Evolutionary conservation across 2,797 vertebrate genomes (phyloP).

Genomic region (Leptatherina wallacei): DNA sequence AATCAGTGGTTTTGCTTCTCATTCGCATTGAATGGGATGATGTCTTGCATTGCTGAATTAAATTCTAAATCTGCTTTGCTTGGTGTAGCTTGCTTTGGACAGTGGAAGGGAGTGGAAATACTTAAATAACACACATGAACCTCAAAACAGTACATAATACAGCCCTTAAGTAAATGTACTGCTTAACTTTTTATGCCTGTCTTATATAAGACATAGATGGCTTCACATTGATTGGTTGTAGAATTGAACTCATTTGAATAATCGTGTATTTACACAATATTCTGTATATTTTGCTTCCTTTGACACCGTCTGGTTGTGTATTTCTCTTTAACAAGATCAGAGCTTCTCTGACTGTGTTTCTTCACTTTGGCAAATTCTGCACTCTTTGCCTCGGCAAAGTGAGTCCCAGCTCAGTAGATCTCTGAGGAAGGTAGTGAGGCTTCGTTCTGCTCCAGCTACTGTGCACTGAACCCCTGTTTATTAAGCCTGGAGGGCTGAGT

Average conservation of each 20-base stretch:
- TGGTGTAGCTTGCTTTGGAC: too few relatives aligned
- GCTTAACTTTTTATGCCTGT: too few relatives aligned
- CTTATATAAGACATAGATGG: neutral
- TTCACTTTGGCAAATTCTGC: conserved; percentile 35
- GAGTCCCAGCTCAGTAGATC: conserved; percentile 50
- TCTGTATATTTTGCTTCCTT: conserved; percentile 16
- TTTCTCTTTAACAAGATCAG: conserved; percentile 25
- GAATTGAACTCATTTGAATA: neutral
- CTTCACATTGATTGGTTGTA: neutral
- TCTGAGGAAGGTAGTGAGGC: conserved; percentile 45
- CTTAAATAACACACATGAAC: too few relatives aligned
- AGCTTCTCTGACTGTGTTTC: conserved; percentile 5
- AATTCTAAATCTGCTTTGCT: too few relatives aligned
- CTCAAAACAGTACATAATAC: too few relatives aligned
- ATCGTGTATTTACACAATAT: neutral
- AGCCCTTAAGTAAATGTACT: too few relatives aligned
- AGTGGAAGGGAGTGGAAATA: too few relatives aligned
- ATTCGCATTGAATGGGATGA: too few relatives aligned
- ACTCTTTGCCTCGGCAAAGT: conserved; percentile 18
- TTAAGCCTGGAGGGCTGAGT: conserved; percentile 44
- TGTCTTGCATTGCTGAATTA: too few relatives aligned
- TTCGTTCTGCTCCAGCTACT: conserved; percentile 65
- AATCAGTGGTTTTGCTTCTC: too few relatives aligned
- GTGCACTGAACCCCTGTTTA: conserved; percentile 54
- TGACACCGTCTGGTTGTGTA: neutral